phyloP scores from a whole-genome alignment of 2,888 invertebrate genomes.

The Mythimna albipuncta region DNA sequence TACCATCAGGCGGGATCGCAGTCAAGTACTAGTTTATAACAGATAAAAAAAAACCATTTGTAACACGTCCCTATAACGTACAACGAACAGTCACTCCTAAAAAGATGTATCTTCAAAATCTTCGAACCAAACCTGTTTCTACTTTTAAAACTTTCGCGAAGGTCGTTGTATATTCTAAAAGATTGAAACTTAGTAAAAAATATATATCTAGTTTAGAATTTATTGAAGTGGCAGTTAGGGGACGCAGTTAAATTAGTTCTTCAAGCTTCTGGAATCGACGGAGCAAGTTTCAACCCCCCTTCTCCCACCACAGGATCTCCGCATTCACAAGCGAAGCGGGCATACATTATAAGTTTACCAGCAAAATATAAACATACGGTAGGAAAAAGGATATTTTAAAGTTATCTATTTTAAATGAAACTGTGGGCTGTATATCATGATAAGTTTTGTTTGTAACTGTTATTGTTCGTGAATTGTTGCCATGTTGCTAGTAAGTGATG shows the following conservation, averaged over 20 bases:
- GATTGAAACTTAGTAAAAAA: slow-evolving; percentile 66
- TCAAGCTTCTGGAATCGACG: slow-evolving; percentile 87
- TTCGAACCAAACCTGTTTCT: slow-evolving; percentile 16
- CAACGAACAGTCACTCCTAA: not conserved
- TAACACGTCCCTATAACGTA: not conserved
- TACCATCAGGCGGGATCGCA: no score
- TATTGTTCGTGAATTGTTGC: slow-evolving; percentile 59
- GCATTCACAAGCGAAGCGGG: slow-evolving; percentile 81
- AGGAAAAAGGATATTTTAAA: slow-evolving; percentile 61
- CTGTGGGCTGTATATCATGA: slow-evolving; percentile 56
- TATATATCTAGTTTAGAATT: slow-evolving; percentile 80
- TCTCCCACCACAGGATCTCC: slow-evolving; percentile 59
- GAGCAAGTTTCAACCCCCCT: slow-evolving; percentile 81
- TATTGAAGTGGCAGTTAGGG: slow-evolving; percentile 87
- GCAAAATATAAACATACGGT: slow-evolving; percentile 82
- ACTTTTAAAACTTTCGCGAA: slow-evolving; percentile 39
- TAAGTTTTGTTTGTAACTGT: slow-evolving; percentile 56
- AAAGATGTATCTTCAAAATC: slow-evolving; percentile 6
- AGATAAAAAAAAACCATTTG: no score
- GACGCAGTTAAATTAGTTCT: slow-evolving; percentile 89
- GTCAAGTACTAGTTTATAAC: no score
- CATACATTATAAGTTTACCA: slow-evolving; percentile 89
- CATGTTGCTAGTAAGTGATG: slow-evolving; percentile 44
- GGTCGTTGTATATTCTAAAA: slow-evolving; percentile 52
- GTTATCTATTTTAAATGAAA: slow-evolving; percentile 65